Conservation (phyloP, 2,888 invertebrate genomes). For the Heliconius sara region DNA sequence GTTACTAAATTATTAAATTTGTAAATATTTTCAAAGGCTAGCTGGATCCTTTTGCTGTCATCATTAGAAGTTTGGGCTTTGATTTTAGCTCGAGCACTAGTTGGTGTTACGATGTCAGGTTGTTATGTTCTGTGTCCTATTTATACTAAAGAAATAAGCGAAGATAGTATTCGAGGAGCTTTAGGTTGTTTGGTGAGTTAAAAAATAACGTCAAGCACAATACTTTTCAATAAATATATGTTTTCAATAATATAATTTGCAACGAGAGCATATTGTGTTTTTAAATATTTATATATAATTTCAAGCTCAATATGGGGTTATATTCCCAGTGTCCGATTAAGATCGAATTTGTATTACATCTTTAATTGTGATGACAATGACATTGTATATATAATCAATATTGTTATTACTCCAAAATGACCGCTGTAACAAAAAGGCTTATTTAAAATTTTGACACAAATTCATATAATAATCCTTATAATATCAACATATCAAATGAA, state of each 20-base stretch:
- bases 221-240: neutral
- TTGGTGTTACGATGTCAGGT: conserved; percentile 68
- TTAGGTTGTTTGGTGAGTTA: conserved; percentile 82
- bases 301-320: no score
- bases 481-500: no score
- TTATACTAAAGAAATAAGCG: conserved; percentile 84
- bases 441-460: no score
- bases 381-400: no score
- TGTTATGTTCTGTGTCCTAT: conserved; percentile 74
- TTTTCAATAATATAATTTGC: neutral
- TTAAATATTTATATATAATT: no score
- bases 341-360: no score
- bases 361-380: no score
- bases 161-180: conserved; percentile 79
- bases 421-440: no score
- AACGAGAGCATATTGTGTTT: no score
- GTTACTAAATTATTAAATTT: neutral
- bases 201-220: neutral
- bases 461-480: no score
- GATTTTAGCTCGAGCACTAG: conserved; percentile 61
- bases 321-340: no score
- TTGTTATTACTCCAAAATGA: no score
- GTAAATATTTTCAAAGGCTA: conserved; percentile 47
- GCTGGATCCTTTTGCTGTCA: conserved; percentile 64
- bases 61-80: conserved; percentile 68